Evolutionary conservation across 2,797 vertebrate species (phyloP).

Genomic region (Gambusia yucatana): DNA sequence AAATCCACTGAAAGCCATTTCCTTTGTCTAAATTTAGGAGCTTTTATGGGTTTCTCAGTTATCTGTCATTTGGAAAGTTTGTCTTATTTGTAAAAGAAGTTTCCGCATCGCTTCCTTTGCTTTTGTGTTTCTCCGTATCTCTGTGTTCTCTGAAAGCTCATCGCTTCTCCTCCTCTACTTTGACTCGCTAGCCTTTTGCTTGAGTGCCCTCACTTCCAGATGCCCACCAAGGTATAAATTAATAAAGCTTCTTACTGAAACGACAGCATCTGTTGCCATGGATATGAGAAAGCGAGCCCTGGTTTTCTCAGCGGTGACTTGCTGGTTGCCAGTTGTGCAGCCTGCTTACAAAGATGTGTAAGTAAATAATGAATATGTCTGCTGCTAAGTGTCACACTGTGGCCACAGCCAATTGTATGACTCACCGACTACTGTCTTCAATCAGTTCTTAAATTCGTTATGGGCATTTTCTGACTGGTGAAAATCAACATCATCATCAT

Average conservation of each 20-base stretch:
- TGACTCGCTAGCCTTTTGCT: not conserved
- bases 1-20: not conserved
- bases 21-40: not conserved
- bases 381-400: not conserved
- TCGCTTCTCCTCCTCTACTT: not conserved
- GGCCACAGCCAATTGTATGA: not conserved
- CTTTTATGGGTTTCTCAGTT: not conserved
- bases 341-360: not conserved
- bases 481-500: too few species aligned
- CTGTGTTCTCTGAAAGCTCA: not conserved
- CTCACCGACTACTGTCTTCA: not conserved
- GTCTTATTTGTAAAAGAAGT: not conserved
- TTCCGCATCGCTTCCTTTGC: not conserved
- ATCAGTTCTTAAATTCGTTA: not conserved
- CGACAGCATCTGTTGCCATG: not conserved
- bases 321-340: not conserved
- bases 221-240: not conserved
- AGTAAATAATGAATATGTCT: not conserved
- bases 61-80: not conserved
- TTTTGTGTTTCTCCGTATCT: not conserved
- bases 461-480: not conserved
- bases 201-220: not conserved
- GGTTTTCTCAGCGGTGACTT: not conserved
- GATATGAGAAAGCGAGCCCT: not conserved
- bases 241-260: not conserved